Percentiles rank a stretch among this genome's conserved stretches.
Conservation (phyloP, 2,888 invertebrate genomes). For the Cheilosia vernalis region DNA sequence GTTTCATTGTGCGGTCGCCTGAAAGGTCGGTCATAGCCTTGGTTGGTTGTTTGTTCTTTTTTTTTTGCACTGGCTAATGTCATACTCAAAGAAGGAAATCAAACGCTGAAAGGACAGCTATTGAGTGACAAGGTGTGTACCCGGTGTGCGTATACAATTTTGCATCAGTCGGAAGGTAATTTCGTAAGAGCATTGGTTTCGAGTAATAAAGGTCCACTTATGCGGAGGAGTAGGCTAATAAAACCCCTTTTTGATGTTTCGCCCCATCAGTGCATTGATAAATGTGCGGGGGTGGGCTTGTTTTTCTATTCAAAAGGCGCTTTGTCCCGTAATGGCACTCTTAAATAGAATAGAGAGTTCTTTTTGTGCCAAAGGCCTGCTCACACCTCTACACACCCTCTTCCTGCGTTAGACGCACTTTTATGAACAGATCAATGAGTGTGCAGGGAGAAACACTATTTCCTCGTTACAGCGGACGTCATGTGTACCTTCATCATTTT, state of each 20-base stretch:
- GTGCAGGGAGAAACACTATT: background rate
- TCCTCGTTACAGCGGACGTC: background rate
- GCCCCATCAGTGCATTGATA: constrained; percentile 36
- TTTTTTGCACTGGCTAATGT: constrained; percentile 62
- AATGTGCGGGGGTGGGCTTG: constrained; percentile 34
- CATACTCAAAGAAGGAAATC: constrained; percentile 56
- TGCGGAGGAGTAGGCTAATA: constrained; percentile 43
- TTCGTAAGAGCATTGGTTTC: constrained; percentile 60
- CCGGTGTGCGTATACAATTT: constrained; percentile 21
- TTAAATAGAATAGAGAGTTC: constrained; percentile 37
- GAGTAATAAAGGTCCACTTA: constrained; percentile 66
- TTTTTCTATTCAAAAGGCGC: constrained; percentile 58
- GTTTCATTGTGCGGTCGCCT: constrained; percentile 43
- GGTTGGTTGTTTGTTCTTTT: background rate
- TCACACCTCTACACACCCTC: background rate
- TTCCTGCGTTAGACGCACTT: constrained; percentile 6
- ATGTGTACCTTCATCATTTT: too few relatives aligned
- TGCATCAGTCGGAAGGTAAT: constrained; percentile 61
- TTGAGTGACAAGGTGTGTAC: constrained; percentile 29
- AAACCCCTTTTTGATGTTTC: constrained; percentile 67
- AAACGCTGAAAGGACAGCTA: constrained; percentile 51
- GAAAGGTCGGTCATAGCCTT: constrained; percentile 64
- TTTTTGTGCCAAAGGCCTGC: background rate
- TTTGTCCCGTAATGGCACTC: constrained; percentile 56
- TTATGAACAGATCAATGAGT: background rate